Base-by-base conservation (phyloP, 92 coral and sea anemone genomes). In the Diadumene lineata region DNA sequence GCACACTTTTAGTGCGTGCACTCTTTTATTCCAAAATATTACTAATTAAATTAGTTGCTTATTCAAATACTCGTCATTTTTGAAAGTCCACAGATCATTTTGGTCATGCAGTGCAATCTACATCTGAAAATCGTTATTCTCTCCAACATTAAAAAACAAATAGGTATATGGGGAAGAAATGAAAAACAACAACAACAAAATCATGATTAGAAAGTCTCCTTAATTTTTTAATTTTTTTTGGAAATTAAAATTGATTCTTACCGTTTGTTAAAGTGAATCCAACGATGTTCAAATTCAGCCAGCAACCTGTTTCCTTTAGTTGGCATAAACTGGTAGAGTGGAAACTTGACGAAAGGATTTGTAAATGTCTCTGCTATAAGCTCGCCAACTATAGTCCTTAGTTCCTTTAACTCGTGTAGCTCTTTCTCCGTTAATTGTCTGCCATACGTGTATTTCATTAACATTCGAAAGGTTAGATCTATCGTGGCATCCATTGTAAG, bases 371-470 rank as follows among this genome's bases (percentile, higher is more conserved):
- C 87, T 30, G 43, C 81, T 53, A 87, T 79, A 0, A 87, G 48
- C 48, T 38, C 7, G 28, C 62, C 79, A 17, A 78, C 84, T 8
- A 82, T 34, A 0, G 69, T 76, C 34, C 91, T 78, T 21, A 86
- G 69, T 22, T 73, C 74, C 16, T 55, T 56, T 50, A 87, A 51
- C 58, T 87, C 82, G 8, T 43, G 24, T n/a, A 87, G 64, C 67
- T 87, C 82, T 11, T 60, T 75, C 50, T 73, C 85, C 13, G 81
- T 50, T 15, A 87, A 32, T 24, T 82, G 84, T 26, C 84, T 60
- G 10, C 92, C 92, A 55, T 73, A 87, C 25, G 92, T 87, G 78
- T 69, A 87, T 76, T 79, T 87, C 92, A 87, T 79, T 67, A 87
- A 63, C 70, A 87, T 62, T 69, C 84, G 82, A 63, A 87, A 87